Percentiles rank a stretch among this genome's conserved stretches.
Conservation (phyloP, 2,113 vertebrate genomes). For the Pterocles orientalis region DNA sequence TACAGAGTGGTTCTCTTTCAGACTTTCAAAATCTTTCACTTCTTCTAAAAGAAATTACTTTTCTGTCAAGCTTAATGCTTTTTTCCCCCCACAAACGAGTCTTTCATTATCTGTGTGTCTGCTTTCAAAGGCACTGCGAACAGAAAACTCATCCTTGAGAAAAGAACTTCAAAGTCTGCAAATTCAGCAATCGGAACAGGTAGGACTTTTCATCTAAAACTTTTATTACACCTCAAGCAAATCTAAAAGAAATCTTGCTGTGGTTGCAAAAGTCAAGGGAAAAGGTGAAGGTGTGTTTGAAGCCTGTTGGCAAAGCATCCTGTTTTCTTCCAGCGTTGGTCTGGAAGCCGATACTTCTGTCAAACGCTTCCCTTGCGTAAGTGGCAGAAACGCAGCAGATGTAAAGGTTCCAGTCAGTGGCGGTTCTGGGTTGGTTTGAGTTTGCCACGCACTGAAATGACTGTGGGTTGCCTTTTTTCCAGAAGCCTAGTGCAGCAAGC, state of each 20-base stretch:
- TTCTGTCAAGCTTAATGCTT: constrained; percentile 17
- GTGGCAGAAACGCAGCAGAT: neutral
- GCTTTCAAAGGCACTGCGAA: constrained; percentile 80
- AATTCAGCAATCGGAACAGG: constrained; percentile 84
- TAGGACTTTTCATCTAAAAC: constrained; percentile 67
- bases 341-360: neutral
- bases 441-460: neutral
- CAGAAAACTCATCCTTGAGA: constrained; percentile 82
- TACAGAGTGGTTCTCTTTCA: neutral
- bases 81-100: neutral
- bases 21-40: constrained; percentile 26
- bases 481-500: neutral
- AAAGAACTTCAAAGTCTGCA: constrained; percentile 83
- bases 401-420: neutral
- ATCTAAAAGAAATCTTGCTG: constrained; percentile 51
- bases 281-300: constrained; percentile 51
- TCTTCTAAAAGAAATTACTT: constrained; percentile 2
- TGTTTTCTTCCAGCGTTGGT: neutral
- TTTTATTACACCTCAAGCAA: constrained; percentile 55
- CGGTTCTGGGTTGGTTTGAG: neutral
- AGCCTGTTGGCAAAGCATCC: constrained; percentile 27
- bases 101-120: constrained; percentile 45
- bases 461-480: neutral
- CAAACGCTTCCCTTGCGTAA: neutral
- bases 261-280: constrained; percentile 41